phyloP scores from a whole-genome alignment of 37 sponge, comb jelly and placozoan genomes.

The Trichoplax adhaerens region DNA sequence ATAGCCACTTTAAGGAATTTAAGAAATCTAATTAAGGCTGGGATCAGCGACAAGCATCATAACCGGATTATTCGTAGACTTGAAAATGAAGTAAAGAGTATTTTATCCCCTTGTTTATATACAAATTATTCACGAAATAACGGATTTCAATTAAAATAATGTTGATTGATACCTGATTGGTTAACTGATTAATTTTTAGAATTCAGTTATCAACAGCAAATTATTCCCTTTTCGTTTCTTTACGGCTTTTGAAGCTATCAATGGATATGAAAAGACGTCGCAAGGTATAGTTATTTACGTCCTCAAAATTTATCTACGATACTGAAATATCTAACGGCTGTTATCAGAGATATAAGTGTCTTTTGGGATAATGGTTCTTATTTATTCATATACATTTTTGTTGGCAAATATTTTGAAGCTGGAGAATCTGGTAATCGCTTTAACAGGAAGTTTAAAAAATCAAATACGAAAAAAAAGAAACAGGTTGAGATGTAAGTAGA shows the following conservation, averaged over 20 bases:
- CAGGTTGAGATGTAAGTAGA: conserved; percentile 12
- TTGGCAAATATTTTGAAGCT: too few species aligned
- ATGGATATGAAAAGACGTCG: conserved; percentile 51
- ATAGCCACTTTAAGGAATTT: conserved; percentile 98
- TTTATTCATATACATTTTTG: too few species aligned
- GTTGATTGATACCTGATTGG: too few species aligned
- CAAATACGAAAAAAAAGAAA: not conserved
- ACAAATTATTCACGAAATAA: too few species aligned
- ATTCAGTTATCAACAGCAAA: conserved; percentile 76
- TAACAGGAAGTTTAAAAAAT: too few species aligned
- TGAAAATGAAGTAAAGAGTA: conserved; percentile 28
- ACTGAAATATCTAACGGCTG: too few species aligned
- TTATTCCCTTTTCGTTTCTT: conserved; percentile 98
- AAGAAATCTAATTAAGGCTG: conserved; percentile 78
- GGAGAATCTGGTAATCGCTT: too few species aligned
- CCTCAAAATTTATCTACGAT: too few species aligned
- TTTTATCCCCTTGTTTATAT: not conserved
- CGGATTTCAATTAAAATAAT: too few species aligned
- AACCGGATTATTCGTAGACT: conserved; percentile 71
- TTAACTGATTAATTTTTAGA: conserved; percentile 8
- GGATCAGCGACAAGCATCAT: conserved; percentile 56
- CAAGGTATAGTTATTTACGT: not conserved
- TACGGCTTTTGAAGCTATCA: conserved; percentile 87
- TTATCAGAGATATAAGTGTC: too few species aligned
- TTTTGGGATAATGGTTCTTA: too few species aligned